Base-by-base conservation (phyloP, 2,888 invertebrate species). In the Calameuta filiformis region DNA sequence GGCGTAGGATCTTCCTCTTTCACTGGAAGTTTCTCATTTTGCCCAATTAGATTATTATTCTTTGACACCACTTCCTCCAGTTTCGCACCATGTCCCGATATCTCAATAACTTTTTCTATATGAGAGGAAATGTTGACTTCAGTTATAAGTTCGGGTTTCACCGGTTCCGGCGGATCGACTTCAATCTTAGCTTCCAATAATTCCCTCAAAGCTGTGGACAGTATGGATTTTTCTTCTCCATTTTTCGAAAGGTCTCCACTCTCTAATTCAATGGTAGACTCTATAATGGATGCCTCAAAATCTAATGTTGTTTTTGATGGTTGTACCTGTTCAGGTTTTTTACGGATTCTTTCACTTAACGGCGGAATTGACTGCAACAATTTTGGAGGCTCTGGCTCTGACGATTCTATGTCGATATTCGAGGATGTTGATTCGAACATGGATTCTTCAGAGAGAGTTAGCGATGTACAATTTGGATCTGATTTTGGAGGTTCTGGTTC, bases 281-380 rank as follows among this genome's bases (percentile, higher is more conserved):
- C 91, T 30, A 91, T 91, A 9, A 90, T 90, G 3, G 90, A 88
- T 0, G 90, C 89, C 68, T 91, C 90, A 73, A 90, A 89, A 30
- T 89, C 89, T 15, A 91, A 40, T n/a, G 86, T 87, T 1, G 87
- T 87, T 79, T 88, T 90, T 11, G 87, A 71, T 23, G 83, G 75
- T 0, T 79, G 78, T 34, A 83, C 81, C 0, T 84, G 80, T 12
- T 90, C 90, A 12, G 85, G 77, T 37, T 91, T 91, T 77, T 91
- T 91, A 0, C 90, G 87, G 15, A 91, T 91, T 56, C 91, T 84
- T 73, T 91, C 91, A 77, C 91, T 91, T 15, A 91, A 80, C 1
- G 91, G 91, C 68, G 89, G 89, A 79, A 91, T 91, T 6, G 91
- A 89, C 11, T 89, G 87, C 81, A 90, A 90, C 31, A 88, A 85